Conservation (phyloP, 2,888 invertebrate species). For the Parochlus steinenii region DNA sequence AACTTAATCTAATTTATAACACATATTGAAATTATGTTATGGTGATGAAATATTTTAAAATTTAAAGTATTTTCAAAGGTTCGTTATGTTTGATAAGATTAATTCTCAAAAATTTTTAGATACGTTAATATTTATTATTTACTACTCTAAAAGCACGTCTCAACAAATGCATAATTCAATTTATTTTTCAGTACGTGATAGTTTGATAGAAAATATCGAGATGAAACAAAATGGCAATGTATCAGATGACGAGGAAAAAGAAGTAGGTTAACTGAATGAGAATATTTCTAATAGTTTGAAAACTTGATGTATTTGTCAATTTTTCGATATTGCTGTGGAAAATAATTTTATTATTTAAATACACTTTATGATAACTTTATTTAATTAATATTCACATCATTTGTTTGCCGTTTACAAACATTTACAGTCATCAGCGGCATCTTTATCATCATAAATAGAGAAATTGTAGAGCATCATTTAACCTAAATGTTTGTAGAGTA, state of each 20-base stretch:
- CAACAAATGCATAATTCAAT: neutral
- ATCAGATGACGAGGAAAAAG: conserved; percentile 6
- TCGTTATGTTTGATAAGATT: neutral
- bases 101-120: neutral
- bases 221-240: conserved; percentile 4
- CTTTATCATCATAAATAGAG: conserved; percentile 10
- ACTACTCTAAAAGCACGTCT: neutral
- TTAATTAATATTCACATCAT: too few species aligned
- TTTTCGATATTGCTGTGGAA: neutral
- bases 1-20: too few species aligned
- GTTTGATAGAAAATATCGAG: conserved; percentile 8
- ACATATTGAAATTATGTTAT: too few species aligned
- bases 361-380: too few species aligned
- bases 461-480: too few species aligned
- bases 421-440: conserved; percentile 4
- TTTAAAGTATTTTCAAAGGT: too few species aligned
- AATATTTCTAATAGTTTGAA: too few species aligned
- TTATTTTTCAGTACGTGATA: conserved; percentile 10
- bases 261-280: too few species aligned
- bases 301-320: neutral
- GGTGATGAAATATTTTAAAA: too few species aligned
- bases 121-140: neutral
- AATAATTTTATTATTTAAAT: too few species aligned
- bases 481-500: too few species aligned
- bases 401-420: too few species aligned